Base-by-base conservation (phyloP, 2,113 vertebrate genomes). In the Pantherophis guttatus region DNA sequence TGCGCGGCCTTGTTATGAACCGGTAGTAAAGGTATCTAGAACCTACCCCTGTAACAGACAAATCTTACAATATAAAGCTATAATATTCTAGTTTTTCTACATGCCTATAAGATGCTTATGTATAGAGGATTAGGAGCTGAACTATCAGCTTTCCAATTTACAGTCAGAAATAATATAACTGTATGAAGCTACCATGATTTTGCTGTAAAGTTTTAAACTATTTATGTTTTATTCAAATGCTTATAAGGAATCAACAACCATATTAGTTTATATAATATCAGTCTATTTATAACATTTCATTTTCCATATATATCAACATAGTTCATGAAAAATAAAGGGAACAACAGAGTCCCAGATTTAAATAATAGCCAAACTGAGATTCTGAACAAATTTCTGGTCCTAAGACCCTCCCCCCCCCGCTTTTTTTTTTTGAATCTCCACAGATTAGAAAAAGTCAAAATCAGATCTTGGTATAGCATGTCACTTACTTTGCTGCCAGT, bases 401-500 rank as follows among this genome's bases (percentile, higher is more conserved):
- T 55, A 55, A 85, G 5, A n/a, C 29, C 0, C 23, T 0, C 23
- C 8, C 23, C 65, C 4, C 5, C 0, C 33, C 33, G 33, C 33
- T 33, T 33, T 39, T 39, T 39, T 44, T 17, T 91, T 90, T 94
- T 70, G 23, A 12, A 15, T 5, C 91, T 88, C 44, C 54, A 5
- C 11, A n/a, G 1, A 70, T 70, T 70, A 33, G 12, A 70, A 70
- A 70, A 70, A 62, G 8, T 55, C 59, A 48, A 52, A 50, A 21
- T 8, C 26, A 54, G 10, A 86, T 89, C 57, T 52, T 91, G 62
- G 44, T 90, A 29, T 0, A 3, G 1, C 86, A 57, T 93, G 4
- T 70, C 91, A 96, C 98, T 97, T 97, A 99, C 99, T 98, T 99
- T 99, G 97, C 99, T 99, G 98, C 99, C 98, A 95, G 99, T 98